These are phyloP conservation scores for Eriosoma lanigerum DNA, from an alignment of 1,140 invertebrate species.

Conservation along the genomic window DNA sequence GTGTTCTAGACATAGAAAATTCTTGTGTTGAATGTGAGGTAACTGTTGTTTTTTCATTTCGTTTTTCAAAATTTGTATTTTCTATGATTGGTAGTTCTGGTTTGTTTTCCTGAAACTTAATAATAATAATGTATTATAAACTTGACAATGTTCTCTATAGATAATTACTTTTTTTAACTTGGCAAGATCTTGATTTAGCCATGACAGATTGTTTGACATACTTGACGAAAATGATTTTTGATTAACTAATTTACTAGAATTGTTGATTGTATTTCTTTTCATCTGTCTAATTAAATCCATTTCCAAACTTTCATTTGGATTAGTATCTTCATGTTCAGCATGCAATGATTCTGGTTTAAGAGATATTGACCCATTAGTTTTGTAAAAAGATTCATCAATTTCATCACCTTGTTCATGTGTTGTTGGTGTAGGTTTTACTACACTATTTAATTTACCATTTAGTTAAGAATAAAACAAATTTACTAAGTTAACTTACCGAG, in stretches of 20 bases:
- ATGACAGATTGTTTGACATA: background rate
- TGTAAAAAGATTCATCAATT: slow-evolving; percentile 3
- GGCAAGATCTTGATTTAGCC: background rate
- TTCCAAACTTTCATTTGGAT: background rate
- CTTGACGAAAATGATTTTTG: background rate
- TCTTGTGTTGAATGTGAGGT: background rate
- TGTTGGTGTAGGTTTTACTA: slow-evolving; percentile 9
- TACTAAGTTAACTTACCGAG: slow-evolving; percentile 9
- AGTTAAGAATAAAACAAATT: background rate
- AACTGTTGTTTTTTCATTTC: background rate
- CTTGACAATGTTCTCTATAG: background rate
- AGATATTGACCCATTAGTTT: slow-evolving; percentile 22
- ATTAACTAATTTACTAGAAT: background rate
- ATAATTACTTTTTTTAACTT: slow-evolving; percentile 6
- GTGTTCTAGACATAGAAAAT: slow-evolving; percentile 3
- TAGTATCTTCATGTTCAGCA: background rate
- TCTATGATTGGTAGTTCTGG: background rate
- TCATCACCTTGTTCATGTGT: slow-evolving; percentile 3
- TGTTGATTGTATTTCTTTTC: background rate
- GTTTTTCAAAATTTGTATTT: background rate
- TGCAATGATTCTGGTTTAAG: background rate
- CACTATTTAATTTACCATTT: slow-evolving; percentile 21
- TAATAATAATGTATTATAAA: background rate
- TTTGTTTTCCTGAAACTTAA: slow-evolving; percentile 6
- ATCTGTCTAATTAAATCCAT: background rate